Conservation (phyloP, 2,888 invertebrate species). For the Deilephila elpenor region DNA sequence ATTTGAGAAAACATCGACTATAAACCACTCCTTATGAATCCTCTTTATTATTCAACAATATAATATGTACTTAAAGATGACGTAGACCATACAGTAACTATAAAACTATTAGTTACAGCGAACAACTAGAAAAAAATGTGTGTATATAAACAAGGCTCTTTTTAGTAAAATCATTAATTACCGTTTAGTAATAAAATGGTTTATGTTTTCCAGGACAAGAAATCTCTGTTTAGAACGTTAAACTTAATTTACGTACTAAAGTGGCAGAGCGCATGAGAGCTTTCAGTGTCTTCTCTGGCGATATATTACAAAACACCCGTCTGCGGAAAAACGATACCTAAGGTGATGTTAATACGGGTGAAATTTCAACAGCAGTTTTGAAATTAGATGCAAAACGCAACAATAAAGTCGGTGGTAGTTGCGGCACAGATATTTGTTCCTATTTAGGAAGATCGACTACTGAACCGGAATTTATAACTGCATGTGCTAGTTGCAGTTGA, state of each 20-base stretch:
- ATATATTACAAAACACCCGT: constrained; percentile 19
- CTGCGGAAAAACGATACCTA: constrained; percentile 3
- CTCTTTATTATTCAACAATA: too few relatives aligned
- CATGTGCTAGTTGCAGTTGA: not conserved
- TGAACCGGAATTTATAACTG: not conserved
- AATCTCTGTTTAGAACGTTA: constrained; percentile 47
- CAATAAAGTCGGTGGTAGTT: constrained; percentile 18
- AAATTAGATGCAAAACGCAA: constrained; percentile 23
- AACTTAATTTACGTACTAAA: constrained; percentile 50
- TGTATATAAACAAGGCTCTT: too few relatives aligned
- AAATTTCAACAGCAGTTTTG: not conserved
- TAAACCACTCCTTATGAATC: too few relatives aligned
- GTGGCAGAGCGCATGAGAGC: constrained; percentile 30
- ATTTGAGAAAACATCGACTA: too few relatives aligned
- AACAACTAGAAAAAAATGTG: too few relatives aligned
- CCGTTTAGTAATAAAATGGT: constrained; percentile 44
- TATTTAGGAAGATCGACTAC: constrained; percentile 17
- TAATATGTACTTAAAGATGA: too few relatives aligned
- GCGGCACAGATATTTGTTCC: constrained; percentile 23
- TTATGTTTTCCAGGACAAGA: constrained; percentile 43
- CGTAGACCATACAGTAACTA: too few relatives aligned
- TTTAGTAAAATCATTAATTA: constrained; percentile 39
- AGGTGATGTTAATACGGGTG: not conserved
- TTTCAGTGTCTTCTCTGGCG: constrained; percentile 28
- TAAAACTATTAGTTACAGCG: too few relatives aligned